A percentile compares a stretch with the other conserved stretches of the same genome.
phyloP scores from a whole-genome alignment of 2,113 vertebrate genomes.

The Gracilinanus agilis region DNA sequence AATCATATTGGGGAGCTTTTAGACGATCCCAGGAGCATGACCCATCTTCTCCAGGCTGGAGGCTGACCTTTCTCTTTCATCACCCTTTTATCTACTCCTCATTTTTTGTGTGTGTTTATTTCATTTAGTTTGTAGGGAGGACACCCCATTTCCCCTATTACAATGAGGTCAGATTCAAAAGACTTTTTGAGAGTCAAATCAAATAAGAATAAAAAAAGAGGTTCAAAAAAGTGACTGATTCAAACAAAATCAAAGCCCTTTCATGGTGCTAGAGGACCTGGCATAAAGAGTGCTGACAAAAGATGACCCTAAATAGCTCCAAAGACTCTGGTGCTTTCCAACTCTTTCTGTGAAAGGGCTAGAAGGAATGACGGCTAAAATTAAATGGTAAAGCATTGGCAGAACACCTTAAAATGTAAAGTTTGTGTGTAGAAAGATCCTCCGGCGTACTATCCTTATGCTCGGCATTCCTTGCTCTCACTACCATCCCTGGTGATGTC shows the following conservation, averaged over 20 bases:
- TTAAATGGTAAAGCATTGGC: neutral
- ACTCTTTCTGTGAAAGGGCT: neutral
- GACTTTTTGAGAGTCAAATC: no score
- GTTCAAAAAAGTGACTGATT: neutral
- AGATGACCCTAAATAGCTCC: neutral
- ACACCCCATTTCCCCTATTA: neutral
- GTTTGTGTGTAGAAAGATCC: neutral
- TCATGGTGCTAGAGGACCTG: neutral
- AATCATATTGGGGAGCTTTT: no score
- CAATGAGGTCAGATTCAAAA: neutral
- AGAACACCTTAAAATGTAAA: neutral
- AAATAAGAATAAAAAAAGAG: no score
- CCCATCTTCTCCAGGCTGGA: neutral
- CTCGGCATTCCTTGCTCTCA: neutral
- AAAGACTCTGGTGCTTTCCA: no score
- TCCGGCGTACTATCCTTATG: neutral
- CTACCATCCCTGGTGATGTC: neutral
- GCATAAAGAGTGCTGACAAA: neutral
- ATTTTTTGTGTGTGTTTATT: neutral
- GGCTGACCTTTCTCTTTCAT: neutral
- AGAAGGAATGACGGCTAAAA: neutral
- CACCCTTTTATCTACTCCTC: neutral
- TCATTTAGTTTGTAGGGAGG: neutral
- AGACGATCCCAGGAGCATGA: neutral
- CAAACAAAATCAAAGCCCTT: neutral